Evolutionary conservation across 2,888 invertebrate genomes (phyloP).

Genomic region (Cremastinae sp.): DNA sequence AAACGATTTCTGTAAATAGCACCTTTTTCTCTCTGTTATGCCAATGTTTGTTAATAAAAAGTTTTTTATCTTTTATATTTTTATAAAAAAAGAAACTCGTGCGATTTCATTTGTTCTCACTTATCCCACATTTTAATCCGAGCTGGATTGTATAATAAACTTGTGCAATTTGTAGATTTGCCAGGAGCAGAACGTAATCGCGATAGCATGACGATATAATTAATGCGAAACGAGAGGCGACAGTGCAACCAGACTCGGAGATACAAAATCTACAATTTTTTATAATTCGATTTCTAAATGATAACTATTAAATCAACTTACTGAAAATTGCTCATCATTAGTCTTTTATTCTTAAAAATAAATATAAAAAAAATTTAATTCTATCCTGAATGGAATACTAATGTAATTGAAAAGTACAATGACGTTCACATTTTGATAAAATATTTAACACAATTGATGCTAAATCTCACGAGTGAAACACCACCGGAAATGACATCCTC

Average conservation of each 20-base stretch:
- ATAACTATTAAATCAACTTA: too few species aligned
- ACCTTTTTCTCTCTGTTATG: slow-evolving; percentile 29
- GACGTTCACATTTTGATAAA: background rate
- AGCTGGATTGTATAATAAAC: too few species aligned
- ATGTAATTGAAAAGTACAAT: slow-evolving; percentile 1
- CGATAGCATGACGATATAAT: too few species aligned
- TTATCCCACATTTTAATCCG: background rate
- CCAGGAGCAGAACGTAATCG: too few species aligned
- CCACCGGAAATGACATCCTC: slow-evolving; percentile 39
- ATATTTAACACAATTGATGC: background rate
- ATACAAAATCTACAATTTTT: too few species aligned
- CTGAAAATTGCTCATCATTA: too few species aligned
- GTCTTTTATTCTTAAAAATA: too few species aligned
- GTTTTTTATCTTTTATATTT: slow-evolving; percentile 43
- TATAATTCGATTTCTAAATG: too few species aligned
- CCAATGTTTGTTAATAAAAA: slow-evolving; percentile 46
- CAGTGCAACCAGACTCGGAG: too few species aligned
- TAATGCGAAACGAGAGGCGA: too few species aligned
- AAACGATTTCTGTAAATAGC: slow-evolving; percentile 44
- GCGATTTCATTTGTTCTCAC: slow-evolving; percentile 13
- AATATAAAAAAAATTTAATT: too few species aligned
- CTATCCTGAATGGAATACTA: background rate
- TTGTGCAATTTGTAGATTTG: too few species aligned
- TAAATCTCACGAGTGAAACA: slow-evolving; percentile 14
- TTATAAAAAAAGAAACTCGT: slow-evolving; percentile 37